Evolutionary conservation across 2,888 invertebrate species (phyloP).

Genomic region (Zaprionus lineosus): DNA sequence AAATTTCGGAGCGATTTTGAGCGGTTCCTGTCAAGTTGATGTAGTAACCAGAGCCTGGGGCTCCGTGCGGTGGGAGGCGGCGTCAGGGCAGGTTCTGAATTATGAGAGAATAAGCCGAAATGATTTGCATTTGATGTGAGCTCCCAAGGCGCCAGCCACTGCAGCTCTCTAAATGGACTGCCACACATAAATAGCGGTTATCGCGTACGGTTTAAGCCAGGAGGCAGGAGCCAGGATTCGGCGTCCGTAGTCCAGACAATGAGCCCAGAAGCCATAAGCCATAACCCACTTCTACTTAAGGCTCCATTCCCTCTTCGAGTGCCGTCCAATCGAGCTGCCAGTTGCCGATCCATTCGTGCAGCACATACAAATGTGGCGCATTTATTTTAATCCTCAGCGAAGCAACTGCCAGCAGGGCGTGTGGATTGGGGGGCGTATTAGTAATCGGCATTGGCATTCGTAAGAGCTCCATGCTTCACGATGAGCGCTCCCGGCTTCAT

Average conservation of each 20-base stretch:
- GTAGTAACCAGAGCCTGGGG: conserved; percentile 21
- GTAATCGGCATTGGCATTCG: conserved; percentile 73
- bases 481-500: neutral
- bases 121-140: conserved; percentile 53
- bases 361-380: conserved; percentile 70
- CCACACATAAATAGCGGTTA: conserved; percentile 68
- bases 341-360: conserved; percentile 48
- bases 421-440: conserved; percentile 60
- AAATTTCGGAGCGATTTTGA: conserved; percentile 59
- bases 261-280: conserved; percentile 39
- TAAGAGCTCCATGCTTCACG: conserved; percentile 27
- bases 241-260: conserved; percentile 45
- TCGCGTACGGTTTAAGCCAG: conserved; percentile 33
- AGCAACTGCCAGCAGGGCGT: conserved; percentile 6
- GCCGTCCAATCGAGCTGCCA: conserved; percentile 20
- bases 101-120: conserved; percentile 15
- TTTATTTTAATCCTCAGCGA: conserved; percentile 68
- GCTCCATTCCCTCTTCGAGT: neutral
- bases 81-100: neutral
- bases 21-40: conserved; percentile 52
- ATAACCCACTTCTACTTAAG: conserved; percentile 35
- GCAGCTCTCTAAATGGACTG: conserved; percentile 49
- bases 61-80: neutral
- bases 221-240: conserved; percentile 1
- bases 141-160: conserved; percentile 2